Base-by-base conservation (phyloP, 2,888 invertebrate species). In the Dexiosoma caninum region DNA sequence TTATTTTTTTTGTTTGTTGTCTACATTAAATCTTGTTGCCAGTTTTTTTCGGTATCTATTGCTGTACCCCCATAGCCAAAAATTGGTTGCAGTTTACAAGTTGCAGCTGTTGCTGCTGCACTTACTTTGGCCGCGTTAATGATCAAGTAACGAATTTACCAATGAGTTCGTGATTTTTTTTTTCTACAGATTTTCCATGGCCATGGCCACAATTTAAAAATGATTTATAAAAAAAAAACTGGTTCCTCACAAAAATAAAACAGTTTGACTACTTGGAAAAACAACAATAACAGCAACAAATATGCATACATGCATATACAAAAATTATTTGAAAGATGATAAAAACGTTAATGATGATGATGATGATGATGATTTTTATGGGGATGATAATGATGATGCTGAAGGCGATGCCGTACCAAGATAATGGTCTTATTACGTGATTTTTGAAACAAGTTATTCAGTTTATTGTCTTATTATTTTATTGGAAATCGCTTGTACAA, bases 141-240 rank as follows among this genome's bases (percentile, higher is more conserved):
- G 67, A 81, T 72, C 67, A 72, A 19, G 19, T 74, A 77, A 72
- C 72, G 44, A 72, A 23, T 8, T 72, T 69, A 72, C 77, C 35
- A 72, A 77, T 53, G 53, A 66, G 19, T 49, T 67, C n/a, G 51
- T 40, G 51, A 57, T 87, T 86, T 44, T 35, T 87, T 23, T 40
- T 46, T 6, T 27, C 6, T 27, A 27, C 86, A 85, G 42, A 35
- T 66, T 80, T 76, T 82, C 82, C 82, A 82, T 77, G 79, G 82
- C 82, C 82, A 82, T 79, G 82, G 79, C 79, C 82, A 82, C 76
- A 79, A 74, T 76, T 79, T 74, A 64, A 70, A 46, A n/a, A n/a
- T n/a, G n/a, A n/a, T n/a, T n/a, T n/a, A n/a, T n/a, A n/a, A n/a
- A n/a, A n/a, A 69, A 40, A 30, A 70, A 81, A 81, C 81, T 66